Evolutionary conservation across 2,888 invertebrate genomes (phyloP).

Genomic region (Chaetogeoica ovagalla): DNA sequence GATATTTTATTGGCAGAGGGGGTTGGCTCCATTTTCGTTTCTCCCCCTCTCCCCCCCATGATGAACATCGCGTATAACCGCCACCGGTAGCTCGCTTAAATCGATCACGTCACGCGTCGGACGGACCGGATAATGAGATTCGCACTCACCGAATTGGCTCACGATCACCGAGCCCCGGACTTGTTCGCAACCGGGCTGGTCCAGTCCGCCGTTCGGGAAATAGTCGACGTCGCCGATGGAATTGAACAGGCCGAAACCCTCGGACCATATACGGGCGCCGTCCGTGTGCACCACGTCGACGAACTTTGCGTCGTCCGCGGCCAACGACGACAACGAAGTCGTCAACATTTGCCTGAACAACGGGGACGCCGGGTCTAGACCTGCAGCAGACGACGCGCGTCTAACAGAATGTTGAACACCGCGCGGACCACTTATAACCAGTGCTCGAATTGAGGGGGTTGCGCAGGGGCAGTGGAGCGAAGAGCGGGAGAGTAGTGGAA

Average conservation of each 20-base stretch:
- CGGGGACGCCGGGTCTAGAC: slow-evolving; percentile 66
- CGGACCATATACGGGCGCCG: slow-evolving; percentile 65
- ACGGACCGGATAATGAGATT: not conserved
- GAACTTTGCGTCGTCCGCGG: slow-evolving; percentile 67
- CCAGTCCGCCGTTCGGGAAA: slow-evolving; percentile 67
- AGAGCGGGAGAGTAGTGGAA: too few relatives aligned
- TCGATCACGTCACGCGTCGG: too few relatives aligned
- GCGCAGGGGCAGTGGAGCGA: too few relatives aligned
- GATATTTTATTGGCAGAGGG: too few relatives aligned
- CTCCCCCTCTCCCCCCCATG: too few relatives aligned
- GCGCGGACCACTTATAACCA: not conserved
- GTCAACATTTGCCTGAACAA: slow-evolving; percentile 66
- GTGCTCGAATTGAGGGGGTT: too few relatives aligned
- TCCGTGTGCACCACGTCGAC: slow-evolving; percentile 74
- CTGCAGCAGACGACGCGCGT: slow-evolving; percentile 56
- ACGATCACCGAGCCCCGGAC: slow-evolving; percentile 65
- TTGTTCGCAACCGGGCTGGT: slow-evolving; percentile 67
- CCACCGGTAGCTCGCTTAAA: too few relatives aligned
- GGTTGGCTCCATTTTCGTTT: too few relatives aligned
- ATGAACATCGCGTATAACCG: too few relatives aligned
- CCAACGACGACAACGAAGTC: slow-evolving; percentile 65
- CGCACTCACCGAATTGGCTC: slow-evolving; percentile 62
- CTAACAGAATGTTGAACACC: not conserved
- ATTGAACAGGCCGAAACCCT: slow-evolving; percentile 66
- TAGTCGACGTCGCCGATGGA: slow-evolving; percentile 67